phyloP scores from a whole-genome alignment of 2,888 invertebrate genomes.

The Andrena dorsata region DNA sequence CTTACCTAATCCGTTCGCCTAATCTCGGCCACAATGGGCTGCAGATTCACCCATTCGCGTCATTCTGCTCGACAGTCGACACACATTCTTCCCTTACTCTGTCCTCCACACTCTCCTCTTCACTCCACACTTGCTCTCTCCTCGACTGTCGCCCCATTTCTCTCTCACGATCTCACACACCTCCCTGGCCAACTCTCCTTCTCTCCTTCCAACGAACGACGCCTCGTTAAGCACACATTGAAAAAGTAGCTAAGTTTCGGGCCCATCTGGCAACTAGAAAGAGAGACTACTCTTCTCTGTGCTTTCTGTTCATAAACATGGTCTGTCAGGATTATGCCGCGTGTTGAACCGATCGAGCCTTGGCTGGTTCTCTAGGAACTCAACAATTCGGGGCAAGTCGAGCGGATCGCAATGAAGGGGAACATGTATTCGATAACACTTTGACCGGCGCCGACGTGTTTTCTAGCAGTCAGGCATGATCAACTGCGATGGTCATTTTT shows the following conservation, averaged over 20 bases:
- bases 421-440: no score
- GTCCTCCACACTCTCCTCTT: slow-evolving; percentile 22
- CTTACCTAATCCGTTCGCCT: slow-evolving; percentile 78
- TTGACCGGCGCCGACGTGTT: no score
- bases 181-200: slow-evolving; percentile 8
- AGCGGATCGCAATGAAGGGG: no score
- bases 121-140: slow-evolving; percentile 26
- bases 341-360: not conserved
- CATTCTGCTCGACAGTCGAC: slow-evolving; percentile 30
- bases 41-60: slow-evolving; percentile 57
- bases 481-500: no score
- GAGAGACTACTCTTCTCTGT: not conserved
- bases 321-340: slow-evolving; percentile 2
- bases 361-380: no score
- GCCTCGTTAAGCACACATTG: slow-evolving; percentile 10
- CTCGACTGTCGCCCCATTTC: slow-evolving; percentile 15
- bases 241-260: slow-evolving; percentile 28
- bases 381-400: no score
- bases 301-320: not conserved
- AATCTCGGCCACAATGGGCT: slow-evolving; percentile 55
- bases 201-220: slow-evolving; percentile 11
- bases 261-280: slow-evolving; percentile 35
- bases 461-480: no score
- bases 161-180: slow-evolving; percentile 30
- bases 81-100: slow-evolving; percentile 35